phyloP scores from a whole-genome alignment of 2,113 vertebrate species.

The Cinclus mexicanus region DNA sequence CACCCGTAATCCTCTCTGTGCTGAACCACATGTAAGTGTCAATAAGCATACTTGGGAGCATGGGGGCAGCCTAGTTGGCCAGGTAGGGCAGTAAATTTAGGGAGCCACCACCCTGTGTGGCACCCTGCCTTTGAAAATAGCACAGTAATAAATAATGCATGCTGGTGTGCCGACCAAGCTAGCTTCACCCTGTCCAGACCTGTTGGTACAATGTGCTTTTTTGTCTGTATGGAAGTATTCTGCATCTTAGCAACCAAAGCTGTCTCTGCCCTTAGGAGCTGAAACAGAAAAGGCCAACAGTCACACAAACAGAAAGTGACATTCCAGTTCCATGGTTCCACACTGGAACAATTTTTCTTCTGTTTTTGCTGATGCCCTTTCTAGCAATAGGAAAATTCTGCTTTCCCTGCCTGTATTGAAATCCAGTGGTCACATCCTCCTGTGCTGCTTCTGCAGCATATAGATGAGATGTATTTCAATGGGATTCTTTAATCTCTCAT shows the following conservation, averaged over 20 bases:
- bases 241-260: conserved; percentile 6
- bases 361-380: not conserved
- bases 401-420: not conserved
- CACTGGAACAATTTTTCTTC: not conserved
- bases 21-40: conserved; percentile 45
- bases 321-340: not conserved
- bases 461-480: not conserved
- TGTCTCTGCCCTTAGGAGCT: conserved; percentile 53
- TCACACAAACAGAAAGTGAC: conserved; percentile 10
- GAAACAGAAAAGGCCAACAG: conserved; percentile 23
- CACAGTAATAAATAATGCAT: conserved; percentile 64
- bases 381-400: not conserved
- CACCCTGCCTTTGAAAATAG: conserved; percentile 59
- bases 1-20: not conserved
- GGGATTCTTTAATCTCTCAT: not conserved
- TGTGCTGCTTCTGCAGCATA: not conserved
- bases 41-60: conserved; percentile 14
- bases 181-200: conserved; percentile 59
- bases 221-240: conserved; percentile 47
- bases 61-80: conserved; percentile 32
- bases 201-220: conserved; percentile 54
- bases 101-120: conserved; percentile 59
- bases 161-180: conserved; percentile 4
- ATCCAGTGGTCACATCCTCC: not conserved
- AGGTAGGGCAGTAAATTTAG: conserved; percentile 5